Evolutionary conservation across 2,888 invertebrate species (phyloP), one percentile per base, ranked within the genome.

Genomic region (Stratiomys singularior): DNA sequence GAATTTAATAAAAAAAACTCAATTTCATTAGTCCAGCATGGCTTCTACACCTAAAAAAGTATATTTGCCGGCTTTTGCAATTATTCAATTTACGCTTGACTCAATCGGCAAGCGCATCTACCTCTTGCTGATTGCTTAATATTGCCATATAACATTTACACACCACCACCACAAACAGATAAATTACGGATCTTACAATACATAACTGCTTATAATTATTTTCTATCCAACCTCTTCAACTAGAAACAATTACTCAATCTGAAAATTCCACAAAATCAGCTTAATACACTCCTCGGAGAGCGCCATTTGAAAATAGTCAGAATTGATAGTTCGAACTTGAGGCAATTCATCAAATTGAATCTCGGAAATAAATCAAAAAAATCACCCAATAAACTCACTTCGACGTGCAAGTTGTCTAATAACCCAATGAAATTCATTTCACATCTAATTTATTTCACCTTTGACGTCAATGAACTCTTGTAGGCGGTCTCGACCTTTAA

Each of bases 401-500:
- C 27, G 18, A 23, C 60, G 9, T 60, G 60, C 21, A 60, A 60
- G 60, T 60, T 37, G 23, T 25, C 60, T 60, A 60, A 60, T 60
- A 25, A 7, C 9, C 60, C 9, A 13, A 25, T 21, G 25, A 60
- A 23, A 69, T 69, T 69, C 28, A 69, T 69, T 69, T 69, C 69
- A 69, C 69, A 69, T 69, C 46, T 69, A 69, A 69, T 69, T 69
- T 47, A 27, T 69, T 69, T 69, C 69, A 69, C 46, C 47, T 46
- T 47, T 69, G 47, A 69, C 74, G 74, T 74, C 74, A 74, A 74
- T 74, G 74, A 74, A 74, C 74, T 74, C 28, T 74, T 37, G 74
- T 58, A 74, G 74, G 74, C 74, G 74, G 74, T 74, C 74, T 60
- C 58, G 74, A 74, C 74, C 74, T 58, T 58, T 74, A 74, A 74